phyloP scores from a whole-genome alignment of 2,113 vertebrate species.

The Talpa occidentalis region DNA sequence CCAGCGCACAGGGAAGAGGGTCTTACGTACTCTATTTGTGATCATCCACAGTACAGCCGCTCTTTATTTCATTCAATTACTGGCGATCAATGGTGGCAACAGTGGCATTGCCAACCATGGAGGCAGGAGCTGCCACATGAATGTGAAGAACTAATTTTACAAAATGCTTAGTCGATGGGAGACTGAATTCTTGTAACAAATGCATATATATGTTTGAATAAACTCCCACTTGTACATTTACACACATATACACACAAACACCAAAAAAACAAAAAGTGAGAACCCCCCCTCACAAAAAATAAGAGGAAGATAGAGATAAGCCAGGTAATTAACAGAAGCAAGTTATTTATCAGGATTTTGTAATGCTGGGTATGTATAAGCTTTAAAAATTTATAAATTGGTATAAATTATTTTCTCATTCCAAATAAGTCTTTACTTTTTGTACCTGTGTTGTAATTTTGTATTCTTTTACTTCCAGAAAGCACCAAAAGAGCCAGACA shows the following conservation, averaged over 20 bases:
- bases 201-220: background rate
- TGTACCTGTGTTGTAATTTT: background rate
- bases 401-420: background rate
- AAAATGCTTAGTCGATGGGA: background rate
- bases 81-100: too few species aligned
- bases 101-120: too few species aligned
- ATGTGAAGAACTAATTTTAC: background rate
- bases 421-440: background rate
- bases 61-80: too few species aligned
- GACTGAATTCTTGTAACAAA: background rate
- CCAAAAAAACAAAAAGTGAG: background rate
- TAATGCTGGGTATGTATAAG: background rate
- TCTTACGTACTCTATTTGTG: too few species aligned
- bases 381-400: background rate
- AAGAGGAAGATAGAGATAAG: background rate
- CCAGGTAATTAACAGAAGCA: background rate
- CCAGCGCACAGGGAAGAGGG: too few species aligned
- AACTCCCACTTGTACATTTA: background rate
- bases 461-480: background rate
- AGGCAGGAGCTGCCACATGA: too few species aligned
- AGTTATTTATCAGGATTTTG: constrained; percentile 16
- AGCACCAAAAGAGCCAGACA: background rate
- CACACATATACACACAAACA: background rate
- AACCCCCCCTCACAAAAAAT: background rate
- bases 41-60: too few species aligned